phyloP scores from a whole-genome alignment of 2,888 invertebrate species.

The Euzophera pinguis region DNA sequence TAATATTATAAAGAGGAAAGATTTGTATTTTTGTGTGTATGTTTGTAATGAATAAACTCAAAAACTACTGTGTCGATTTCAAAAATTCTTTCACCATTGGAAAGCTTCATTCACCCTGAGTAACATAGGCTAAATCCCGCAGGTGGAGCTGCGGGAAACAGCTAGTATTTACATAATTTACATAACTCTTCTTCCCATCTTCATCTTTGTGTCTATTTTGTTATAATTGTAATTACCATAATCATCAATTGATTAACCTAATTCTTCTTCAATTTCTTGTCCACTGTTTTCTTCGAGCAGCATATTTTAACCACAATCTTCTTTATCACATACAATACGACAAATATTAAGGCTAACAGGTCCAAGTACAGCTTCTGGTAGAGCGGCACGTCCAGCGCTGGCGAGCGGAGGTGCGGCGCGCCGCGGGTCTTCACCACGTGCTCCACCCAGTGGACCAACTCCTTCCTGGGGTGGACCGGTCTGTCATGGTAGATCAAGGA shows the following conservation, averaged over 20 bases:
- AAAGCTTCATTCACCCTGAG: no score
- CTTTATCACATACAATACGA: neutral
- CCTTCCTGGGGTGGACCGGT: slow-evolving; percentile 75
- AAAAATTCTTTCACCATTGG: no score
- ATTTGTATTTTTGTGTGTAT: no score
- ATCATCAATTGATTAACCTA: neutral
- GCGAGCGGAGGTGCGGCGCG: slow-evolving; percentile 63
- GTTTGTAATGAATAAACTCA: no score
- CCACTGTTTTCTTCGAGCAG: neutral
- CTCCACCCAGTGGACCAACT: slow-evolving; percentile 83
- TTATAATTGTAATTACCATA: no score
- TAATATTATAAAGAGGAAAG: no score
- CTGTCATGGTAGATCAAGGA: slow-evolving; percentile 50
- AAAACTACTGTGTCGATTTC: no score
- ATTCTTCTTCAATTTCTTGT: neutral
- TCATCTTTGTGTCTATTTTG: no score
- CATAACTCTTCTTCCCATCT: no score
- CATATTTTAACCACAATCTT: neutral
- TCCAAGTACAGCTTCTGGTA: slow-evolving; percentile 52
- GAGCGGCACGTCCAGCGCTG: slow-evolving; percentile 34
- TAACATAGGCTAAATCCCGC: no score
- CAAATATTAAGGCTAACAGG: slow-evolving; percentile 18
- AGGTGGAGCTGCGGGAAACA: no score
- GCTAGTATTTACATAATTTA: no score
- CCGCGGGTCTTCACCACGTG: slow-evolving; percentile 80